These are phyloP conservation scores for Austrolebias charrua DNA, from an alignment of 2,797 vertebrate species.

Conservation along the genomic window DNA sequence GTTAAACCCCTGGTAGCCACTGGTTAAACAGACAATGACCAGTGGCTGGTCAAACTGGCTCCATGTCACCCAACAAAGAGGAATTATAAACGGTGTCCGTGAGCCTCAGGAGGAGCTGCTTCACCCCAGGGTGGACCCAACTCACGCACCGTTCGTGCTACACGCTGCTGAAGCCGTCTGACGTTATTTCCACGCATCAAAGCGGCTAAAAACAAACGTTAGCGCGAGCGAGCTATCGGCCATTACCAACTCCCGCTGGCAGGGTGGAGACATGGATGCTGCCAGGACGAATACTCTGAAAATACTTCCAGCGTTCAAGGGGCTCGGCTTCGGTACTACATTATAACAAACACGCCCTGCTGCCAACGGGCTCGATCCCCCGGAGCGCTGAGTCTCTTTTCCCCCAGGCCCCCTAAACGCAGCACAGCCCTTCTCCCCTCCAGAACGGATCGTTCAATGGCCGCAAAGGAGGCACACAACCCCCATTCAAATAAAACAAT, in stretches of 20 bases:
- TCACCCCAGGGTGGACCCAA: not conserved
- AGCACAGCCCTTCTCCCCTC: constrained; percentile 59
- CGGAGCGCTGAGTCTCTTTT: constrained; percentile 38
- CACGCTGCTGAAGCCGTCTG: not conserved
- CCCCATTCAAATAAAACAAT: constrained; percentile 15
- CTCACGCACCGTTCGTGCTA: accelerated
- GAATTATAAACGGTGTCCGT: constrained; percentile 27
- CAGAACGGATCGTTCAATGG: constrained; percentile 57
- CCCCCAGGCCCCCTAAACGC: constrained; percentile 47
- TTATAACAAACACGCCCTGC: not conserved
- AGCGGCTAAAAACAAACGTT: constrained; percentile 16
- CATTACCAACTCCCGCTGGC: constrained; percentile 57
- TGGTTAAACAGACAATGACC: constrained; percentile 5
- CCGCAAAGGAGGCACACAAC: constrained; percentile 42
- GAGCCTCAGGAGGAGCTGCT: not conserved
- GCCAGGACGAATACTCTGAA: constrained; percentile 5
- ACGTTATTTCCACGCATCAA: accelerated
- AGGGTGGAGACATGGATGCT: constrained; percentile 64
- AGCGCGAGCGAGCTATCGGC: constrained; percentile 47
- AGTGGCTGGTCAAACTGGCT: constrained; percentile 37
- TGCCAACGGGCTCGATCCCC: constrained; percentile 30
- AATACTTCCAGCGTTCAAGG: not conserved
- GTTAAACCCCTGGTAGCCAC: too few species aligned
- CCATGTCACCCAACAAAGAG: constrained; percentile 55
- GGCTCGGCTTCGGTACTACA: not conserved